Evolutionary conservation across 2,888 invertebrate species (phyloP).

Genomic region (Cactoblastis cactorum): DNA sequence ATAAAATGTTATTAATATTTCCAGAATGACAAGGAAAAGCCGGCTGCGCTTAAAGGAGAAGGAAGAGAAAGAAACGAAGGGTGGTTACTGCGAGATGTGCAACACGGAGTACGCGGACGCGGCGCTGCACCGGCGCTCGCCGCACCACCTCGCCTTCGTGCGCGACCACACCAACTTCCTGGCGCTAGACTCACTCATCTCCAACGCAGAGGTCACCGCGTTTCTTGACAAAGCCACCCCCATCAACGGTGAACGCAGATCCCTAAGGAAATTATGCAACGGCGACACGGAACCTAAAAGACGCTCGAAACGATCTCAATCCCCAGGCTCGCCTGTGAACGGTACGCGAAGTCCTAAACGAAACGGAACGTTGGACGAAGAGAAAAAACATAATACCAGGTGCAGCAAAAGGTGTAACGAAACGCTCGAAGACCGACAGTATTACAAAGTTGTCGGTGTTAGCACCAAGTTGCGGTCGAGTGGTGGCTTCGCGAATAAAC

Average conservation of each 20-base stretch:
- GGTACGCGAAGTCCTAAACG: constrained; percentile 49
- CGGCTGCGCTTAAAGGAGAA: constrained; percentile 66
- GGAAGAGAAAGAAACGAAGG: constrained; percentile 62
- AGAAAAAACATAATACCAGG: constrained; percentile 53
- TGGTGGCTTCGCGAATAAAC: constrained; percentile 56
- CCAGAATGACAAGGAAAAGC: constrained; percentile 79
- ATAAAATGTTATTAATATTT: constrained; percentile 23
- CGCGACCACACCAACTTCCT: constrained; percentile 87
- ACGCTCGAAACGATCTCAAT: constrained; percentile 50
- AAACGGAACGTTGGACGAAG: constrained; percentile 52
- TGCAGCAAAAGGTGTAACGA: constrained; percentile 48
- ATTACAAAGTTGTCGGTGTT: constrained; percentile 86
- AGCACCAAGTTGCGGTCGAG: constrained; percentile 84
- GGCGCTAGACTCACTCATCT: constrained; percentile 85
- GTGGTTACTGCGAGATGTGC: constrained; percentile 90
- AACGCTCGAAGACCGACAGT: constrained; percentile 65
- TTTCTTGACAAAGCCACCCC: constrained; percentile 81
- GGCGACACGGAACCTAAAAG: constrained; percentile 51
- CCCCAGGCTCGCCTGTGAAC: constrained; percentile 49
- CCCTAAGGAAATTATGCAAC: constrained; percentile 60
- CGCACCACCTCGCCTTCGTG: constrained; percentile 86
- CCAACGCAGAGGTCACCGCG: constrained; percentile 83
- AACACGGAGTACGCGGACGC: constrained; percentile 85
- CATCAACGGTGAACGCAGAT: constrained; percentile 60
- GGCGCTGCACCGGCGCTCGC: constrained; percentile 84